Base-by-base conservation (phyloP, 2,113 vertebrate species). In the Meles meles region DNA sequence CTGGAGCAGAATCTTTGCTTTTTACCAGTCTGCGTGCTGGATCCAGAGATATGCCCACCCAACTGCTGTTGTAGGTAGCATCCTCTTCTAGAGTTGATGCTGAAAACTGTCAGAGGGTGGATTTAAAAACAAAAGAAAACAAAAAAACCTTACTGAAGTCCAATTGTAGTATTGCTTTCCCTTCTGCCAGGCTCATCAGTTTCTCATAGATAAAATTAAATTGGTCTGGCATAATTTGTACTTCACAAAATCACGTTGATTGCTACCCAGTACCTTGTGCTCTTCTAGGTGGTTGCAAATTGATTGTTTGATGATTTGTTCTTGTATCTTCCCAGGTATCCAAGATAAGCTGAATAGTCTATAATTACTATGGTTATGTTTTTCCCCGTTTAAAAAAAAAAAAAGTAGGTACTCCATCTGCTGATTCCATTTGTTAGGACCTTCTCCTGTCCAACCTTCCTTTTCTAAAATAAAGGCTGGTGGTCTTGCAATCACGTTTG, bases 261-360 rank as follows among this genome's bases (percentile, higher is more conserved):
- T 96, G 94, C 83, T 92, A 83, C 27, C 25, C 72, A 93, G 93
- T 88, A 74, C 77, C 90, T 81, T 76, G 63, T 81, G 13, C 84
- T 96, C 79, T 97, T 97, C 96, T 93, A 91, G 93, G 47, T 72
- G 91, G 77, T 59, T 90, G 74, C 84, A 97, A 97, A 98, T 96
- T 95, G 97, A 96, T 98, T 97, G 93, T 97, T 97, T 97, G 81
- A 94, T 95, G 90, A 97, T 90, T 97, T 94, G 89, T 86, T 94
- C 94, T 93, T 88, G 49, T 88, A 80, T 93, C 97, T 95, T 97
- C 88, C 93, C 96, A 94, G 96, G 95, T 86, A 96, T 84, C 95
- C 49, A 77, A 91, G 91, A 93, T 89, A 97, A 94, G 55, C 79
- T 86, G 93, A 96, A 90, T 65, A 94, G 82, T 93, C 95, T 97